Evolutionary conservation across 2,888 invertebrate species (phyloP).

Genomic region (Conistra vaccinii): DNA sequence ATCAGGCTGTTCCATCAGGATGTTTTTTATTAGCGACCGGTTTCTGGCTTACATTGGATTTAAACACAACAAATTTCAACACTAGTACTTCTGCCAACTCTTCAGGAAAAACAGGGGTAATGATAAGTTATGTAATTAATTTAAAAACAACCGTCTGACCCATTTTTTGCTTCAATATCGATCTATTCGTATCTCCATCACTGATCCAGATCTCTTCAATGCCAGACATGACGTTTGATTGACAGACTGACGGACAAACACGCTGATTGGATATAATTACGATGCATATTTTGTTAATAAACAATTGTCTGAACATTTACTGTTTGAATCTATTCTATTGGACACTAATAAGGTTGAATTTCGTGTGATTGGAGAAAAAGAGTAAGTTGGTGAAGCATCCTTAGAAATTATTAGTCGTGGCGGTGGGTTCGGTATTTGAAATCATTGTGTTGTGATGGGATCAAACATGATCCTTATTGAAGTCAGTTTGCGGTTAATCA

Average conservation of each 20-base stretch:
- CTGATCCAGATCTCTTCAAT: constrained; percentile 79
- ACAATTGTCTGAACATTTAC: constrained; percentile 67
- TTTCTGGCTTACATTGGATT: neutral
- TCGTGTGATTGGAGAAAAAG: constrained; percentile 2
- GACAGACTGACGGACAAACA: constrained; percentile 85
- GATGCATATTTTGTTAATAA: constrained; percentile 86
- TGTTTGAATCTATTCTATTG: neutral
- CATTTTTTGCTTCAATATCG: constrained; percentile 73
- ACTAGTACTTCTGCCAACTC: neutral
- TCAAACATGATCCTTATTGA: constrained; percentile 57
- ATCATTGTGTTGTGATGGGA: constrained; percentile 63
- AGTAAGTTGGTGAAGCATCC: constrained; percentile 45
- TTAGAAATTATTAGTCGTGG: constrained; percentile 58
- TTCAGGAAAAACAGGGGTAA: constrained; percentile 4
- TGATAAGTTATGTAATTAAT: constrained; percentile 60
- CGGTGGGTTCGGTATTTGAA: constrained; percentile 57
- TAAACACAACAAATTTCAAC: neutral
- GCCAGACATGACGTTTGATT: constrained; percentile 77
- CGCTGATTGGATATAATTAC: constrained; percentile 89
- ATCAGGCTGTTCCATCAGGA: neutral
- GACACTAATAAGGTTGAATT: constrained; percentile 39
- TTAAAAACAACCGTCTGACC: constrained; percentile 66
- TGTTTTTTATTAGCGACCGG: neutral
- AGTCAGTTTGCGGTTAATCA: constrained; percentile 47
- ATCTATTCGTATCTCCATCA: constrained; percentile 75